Conservation (phyloP, 1,140 invertebrate genomes). For the Drosophila melanogaster region Release_6_plus_ISO1_MT NT_033777.3:19495001-19495500, state of each 20-base stretch:
- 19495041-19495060: constrained; percentile 41
- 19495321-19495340: constrained; percentile 32
- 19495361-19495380: constrained; percentile 47
- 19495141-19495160: constrained; percentile 35
- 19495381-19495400: not conserved
- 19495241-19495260: constrained; percentile 48
- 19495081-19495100: constrained; percentile 69
- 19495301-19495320: constrained; percentile 7
- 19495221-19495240: constrained; percentile 35
- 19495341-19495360: constrained; percentile 55
- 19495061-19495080: constrained; percentile 55
- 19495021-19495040: constrained; percentile 34
- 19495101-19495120: constrained; percentile 29
- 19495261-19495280: constrained; percentile 38
- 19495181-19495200: constrained; percentile 61
- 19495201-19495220: constrained; percentile 14
- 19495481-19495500: constrained; percentile 44
- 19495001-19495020: constrained; percentile 10
- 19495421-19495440: constrained; percentile 38
- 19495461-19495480: constrained; percentile 66
- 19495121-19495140: not conserved
- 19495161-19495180: constrained; percentile 73
- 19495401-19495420: constrained; percentile 3
- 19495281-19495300: constrained; percentile 47
- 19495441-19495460: not conserved